These are phyloP conservation scores for Actinostola sp. DNA, from an alignment of 92 coral and sea anemone genomes.

Conservation along the genomic window DNA sequence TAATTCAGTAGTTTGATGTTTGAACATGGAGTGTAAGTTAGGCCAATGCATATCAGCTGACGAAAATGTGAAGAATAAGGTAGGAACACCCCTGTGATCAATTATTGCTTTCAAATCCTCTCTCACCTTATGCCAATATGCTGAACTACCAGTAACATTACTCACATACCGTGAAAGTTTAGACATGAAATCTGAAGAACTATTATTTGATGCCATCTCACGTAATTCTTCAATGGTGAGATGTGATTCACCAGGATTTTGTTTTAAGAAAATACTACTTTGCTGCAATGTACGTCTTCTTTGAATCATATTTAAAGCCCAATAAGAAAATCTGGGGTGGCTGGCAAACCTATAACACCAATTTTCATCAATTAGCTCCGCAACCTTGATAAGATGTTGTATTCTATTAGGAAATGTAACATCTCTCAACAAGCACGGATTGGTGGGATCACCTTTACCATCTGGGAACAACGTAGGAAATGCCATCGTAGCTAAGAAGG, in stretches of 20 bases:
- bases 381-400: conserved; percentile 66
- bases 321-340: conserved; percentile 75
- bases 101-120: conserved; percentile 76
- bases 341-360: conserved; percentile 62
- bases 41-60: conserved; percentile 91
- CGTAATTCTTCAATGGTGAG: conserved; percentile 53
- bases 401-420: conserved; percentile 52
- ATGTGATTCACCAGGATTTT: conserved; percentile 76
- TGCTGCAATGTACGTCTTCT: conserved; percentile 64
- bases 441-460: conserved; percentile 54
- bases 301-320: conserved; percentile 74
- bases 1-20: conserved; percentile 17
- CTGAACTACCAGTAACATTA: conserved; percentile 62
- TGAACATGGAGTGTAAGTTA: conserved; percentile 61
- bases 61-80: conserved; percentile 69
- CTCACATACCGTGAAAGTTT: conserved; percentile 57
- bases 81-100: conserved; percentile 62
- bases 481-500: conserved; percentile 70
- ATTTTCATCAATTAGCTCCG: conserved; percentile 47
- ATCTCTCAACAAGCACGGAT: conserved; percentile 54
- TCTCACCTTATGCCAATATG: conserved; percentile 75
- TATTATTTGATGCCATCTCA: conserved; percentile 48
- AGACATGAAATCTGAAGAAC: conserved; percentile 34
- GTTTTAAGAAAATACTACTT: conserved; percentile 60
- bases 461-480: conserved; percentile 69